Evolutionary conservation across 2,113 vertebrate genomes (phyloP), one percentile per base, ranked within the genome.

Genomic region (Circaetus cinerascens): DNA sequence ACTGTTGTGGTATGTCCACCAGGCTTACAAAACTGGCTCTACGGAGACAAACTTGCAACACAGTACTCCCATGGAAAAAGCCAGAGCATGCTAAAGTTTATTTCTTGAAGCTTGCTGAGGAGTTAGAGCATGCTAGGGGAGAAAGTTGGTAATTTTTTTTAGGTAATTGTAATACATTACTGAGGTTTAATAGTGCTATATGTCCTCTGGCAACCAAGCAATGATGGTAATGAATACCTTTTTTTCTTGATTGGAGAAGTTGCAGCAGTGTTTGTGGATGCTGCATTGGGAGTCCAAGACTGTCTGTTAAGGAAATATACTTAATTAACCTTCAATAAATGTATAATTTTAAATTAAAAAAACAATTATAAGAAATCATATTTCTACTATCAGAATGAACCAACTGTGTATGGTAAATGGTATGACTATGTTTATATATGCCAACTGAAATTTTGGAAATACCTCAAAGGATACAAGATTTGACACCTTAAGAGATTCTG

Each of bases 231-330:
- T 5, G 5, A 72, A 7, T 98, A 98, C 98, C 98, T 98, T 94
- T 98, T 98, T 63, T 98, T 98, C 97, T 98, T 98, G 34, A 94
- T 90, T 36, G 98, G 97, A 64, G 97, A 92, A 36, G 92, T 88
- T 3, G 29, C 64, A 73, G 94, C 30, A 56, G 69, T 38, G 22
- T 74, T 81, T 64, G 60, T 19, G 15, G 43, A 32, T 66, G 50
- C 15, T 48, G 75, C 21, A 29, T 90, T 71, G 60, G 94, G 84
- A 91, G 91, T 68, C 43, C 94, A 91, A 48, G 92, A 83, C 5
- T 88, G 95, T 68, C 98, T 98, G 90, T 95, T 78, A 85, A 60
- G 32, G 45, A 89, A 94, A 95, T 26, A 56, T 5, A 85, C 3
- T 57, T 86, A 10, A 53, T 64, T 71, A 51, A 67, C 78, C 21